Percentiles rank a stretch among this genome's conserved stretches.
phyloP scores from a whole-genome alignment of 1,140 invertebrate species.

The Schlechtendalia chinensis region DNA sequence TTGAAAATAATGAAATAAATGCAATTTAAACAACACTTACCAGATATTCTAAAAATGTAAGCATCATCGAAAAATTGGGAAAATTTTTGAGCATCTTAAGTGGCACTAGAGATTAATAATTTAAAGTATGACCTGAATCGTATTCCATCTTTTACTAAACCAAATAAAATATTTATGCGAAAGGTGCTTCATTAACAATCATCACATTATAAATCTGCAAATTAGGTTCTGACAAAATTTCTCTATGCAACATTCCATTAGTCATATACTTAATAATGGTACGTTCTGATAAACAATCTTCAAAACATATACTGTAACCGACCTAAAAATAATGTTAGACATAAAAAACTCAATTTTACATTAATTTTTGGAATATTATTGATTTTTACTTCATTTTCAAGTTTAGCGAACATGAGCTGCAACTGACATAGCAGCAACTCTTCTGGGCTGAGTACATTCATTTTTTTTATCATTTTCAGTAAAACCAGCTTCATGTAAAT shows the following conservation, averaged over 20 bases:
- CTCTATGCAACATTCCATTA: slow-evolving; percentile 96
- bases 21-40: too few species aligned
- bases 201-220: slow-evolving; percentile 77
- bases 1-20: too few species aligned
- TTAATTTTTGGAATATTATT: too few species aligned
- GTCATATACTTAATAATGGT: too few species aligned
- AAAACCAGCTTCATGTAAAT: slow-evolving; percentile 88
- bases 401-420: too few species aligned
- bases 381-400: too few species aligned
- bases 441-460: slow-evolving; percentile 64
- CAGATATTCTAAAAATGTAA: too few species aligned
- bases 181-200: slow-evolving; percentile 99
- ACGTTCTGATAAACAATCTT: slow-evolving; percentile 74
- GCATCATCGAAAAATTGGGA: too few species aligned
- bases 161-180: slow-evolving; percentile 98
- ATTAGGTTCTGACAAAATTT: slow-evolving; percentile 97
- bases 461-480: slow-evolving; percentile 78
- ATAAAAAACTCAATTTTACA: too few species aligned
- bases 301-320: slow-evolving; percentile 76
- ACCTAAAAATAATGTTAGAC: slow-evolving; percentile 61
- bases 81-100: slow-evolving; percentile 97
- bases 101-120: slow-evolving; percentile 95
- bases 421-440: too few species aligned
- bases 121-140: slow-evolving; percentile 93
- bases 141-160: slow-evolving; percentile 96